phyloP scores from a whole-genome alignment of 2,797 vertebrate species.

The Psittacula derbiana region DNA sequence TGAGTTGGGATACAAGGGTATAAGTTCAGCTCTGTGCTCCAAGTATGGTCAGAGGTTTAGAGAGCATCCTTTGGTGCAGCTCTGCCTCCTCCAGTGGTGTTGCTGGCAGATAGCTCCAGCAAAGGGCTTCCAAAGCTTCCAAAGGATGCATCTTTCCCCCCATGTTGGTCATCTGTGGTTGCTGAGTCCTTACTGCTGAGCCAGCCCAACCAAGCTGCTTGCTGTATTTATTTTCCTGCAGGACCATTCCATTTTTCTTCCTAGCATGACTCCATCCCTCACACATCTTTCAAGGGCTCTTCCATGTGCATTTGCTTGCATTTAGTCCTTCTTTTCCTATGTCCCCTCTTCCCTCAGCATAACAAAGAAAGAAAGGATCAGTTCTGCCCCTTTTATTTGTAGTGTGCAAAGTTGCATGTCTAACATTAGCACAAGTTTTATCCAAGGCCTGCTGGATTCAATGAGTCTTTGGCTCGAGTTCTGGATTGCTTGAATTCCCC shows the following conservation, averaged over 20 bases:
- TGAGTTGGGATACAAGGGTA: background rate
- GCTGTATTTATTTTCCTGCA: background rate
- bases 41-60: background rate
- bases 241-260: background rate
- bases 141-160: background rate
- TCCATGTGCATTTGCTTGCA: background rate
- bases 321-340: background rate
- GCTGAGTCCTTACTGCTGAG: background rate
- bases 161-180: background rate
- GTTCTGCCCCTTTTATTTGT: background rate
- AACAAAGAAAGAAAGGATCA: background rate
- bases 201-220: background rate
- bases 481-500: background rate
- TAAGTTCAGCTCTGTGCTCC: background rate
- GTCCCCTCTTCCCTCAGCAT: background rate
- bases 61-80: background rate
- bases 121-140: background rate
- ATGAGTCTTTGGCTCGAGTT: background rate
- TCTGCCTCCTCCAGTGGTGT: background rate
- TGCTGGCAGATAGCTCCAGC: background rate
- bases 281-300: background rate
- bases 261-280: background rate
- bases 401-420: fast-evolving
- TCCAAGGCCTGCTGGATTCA: background rate
- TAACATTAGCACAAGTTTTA: background rate